Base-by-base conservation (phyloP, 1,140 invertebrate genomes). In the Drosophila teissieri region DNA sequence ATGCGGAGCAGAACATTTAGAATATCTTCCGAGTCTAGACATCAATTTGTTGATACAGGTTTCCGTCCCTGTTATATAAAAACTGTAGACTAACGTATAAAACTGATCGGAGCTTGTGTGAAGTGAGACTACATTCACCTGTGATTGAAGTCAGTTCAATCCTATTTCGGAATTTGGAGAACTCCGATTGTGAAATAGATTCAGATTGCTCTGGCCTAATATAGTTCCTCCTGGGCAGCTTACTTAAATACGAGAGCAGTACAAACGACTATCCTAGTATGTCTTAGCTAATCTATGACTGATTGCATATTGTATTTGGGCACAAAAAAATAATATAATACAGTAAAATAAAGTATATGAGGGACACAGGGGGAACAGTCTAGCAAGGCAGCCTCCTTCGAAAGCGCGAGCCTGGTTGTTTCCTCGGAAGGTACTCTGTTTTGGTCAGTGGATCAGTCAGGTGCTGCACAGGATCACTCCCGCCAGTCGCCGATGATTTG, bases 401-500 rank as follows among this genome's bases (percentile, higher is more conserved):
- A n/a, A 12, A 53, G n/a, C 36, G 34, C 24, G 17, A 24, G 15
- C 31, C 31, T 31, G 31, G 8, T 8, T 31, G 31, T 8, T 55
- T 15, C 15, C 6, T 2, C 37, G 15, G 15, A 10, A 60, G 36
- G 6, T 15, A 12, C n/a, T 24, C 11, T 24, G 11, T 10, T 24
- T 1, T 31, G 27, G 7, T 19, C 8, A 12, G n/a, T 4, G 6
- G 5, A 5, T 27, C 8, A 12, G 15, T 2, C 6, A 4, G 15
- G 19, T 15, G 4, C 14, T 27, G 6, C 14, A 36, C 27, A 34
- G 45, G 40, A 39, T 75, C 45, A 86, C 42, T 84, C 85, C 44
- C 79, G 78, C 90, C 90, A 91, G 45, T 91, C 64, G 48, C 90
- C 88, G 11, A 90, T 74, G 10, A 91, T 73, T 48, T 91, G 80